Evolutionary conservation across 2,113 vertebrate genomes (phyloP).

Genomic region (Seriola dumerili): DNA sequence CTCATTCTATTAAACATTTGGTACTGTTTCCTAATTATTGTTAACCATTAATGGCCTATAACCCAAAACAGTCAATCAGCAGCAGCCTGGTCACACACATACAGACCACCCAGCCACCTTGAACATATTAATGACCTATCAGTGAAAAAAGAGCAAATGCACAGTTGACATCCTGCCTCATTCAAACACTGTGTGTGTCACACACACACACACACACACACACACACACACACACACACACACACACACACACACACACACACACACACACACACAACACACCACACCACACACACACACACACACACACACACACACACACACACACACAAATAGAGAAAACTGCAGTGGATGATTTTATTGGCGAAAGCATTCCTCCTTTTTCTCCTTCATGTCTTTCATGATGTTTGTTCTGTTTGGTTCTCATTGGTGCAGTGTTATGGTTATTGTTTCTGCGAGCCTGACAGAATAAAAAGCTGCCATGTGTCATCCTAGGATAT

Average conservation of each 20-base stretch:
- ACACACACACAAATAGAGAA: too few relatives aligned
- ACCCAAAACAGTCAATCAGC: conserved; percentile 8
- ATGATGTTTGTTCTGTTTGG: too few relatives aligned
- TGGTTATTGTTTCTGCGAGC: too few relatives aligned
- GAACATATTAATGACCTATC: conserved; percentile 31
- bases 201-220: not conserved
- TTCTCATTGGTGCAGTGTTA: too few relatives aligned
- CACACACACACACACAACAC: too few relatives aligned
- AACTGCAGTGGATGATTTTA: too few relatives aligned
- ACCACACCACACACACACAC: too few relatives aligned
- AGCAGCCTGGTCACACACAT: not conserved
- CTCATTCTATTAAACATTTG: not conserved
- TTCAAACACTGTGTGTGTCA: conserved; percentile 8
- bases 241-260: not conserved
- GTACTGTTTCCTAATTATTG: not conserved
- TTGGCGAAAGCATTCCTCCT: too few relatives aligned
- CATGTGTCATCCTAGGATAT: too few relatives aligned
- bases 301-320: too few relatives aligned
- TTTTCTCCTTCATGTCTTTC: too few relatives aligned
- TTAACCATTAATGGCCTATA: conserved; percentile 12
- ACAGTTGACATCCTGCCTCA: conserved; percentile 22
- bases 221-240: not conserved
- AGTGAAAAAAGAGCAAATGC: conserved; percentile 19
- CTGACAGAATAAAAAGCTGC: too few relatives aligned
- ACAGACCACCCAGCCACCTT: not conserved